Evolutionary conservation across 2,797 vertebrate genomes (phyloP), one percentile per base, ranked within the genome.

Genomic region (Hybognathus amarus): DNA sequence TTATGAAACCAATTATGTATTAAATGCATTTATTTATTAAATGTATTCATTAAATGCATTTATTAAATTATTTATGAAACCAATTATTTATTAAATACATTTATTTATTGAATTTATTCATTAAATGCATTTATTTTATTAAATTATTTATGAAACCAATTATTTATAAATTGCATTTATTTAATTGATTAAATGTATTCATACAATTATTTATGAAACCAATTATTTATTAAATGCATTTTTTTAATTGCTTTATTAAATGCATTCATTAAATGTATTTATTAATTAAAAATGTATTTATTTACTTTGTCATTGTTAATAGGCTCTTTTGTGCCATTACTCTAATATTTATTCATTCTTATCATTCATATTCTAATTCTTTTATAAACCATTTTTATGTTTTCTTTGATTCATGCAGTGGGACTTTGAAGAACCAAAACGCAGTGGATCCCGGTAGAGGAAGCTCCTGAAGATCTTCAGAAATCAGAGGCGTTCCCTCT

Each of bases 361-460:
- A 59, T 74, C 4, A n/a, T 9, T 56, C 22, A 5, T 36, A 18
- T 61, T 20, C 10, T 4, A 40, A 50, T n/a, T 22, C 6, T 85
- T 73, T 7, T 88, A n/a, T 59, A 47, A 38, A 9, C 7, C 12
- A n/a, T 59, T 7, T 61, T 40, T 5, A 52, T 54, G n/a, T 88
- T 79, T 69, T 64, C 91, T 24, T 90, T 89, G 6, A 30, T 45
- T n/a, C 66, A 85, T 87, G 13, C 90, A 95, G 95, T 95, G 95
- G 93, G 93, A 95, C 87, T 95, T 95, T 47, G 93, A 94, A 90
- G 94, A 93, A 6, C 40, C 93, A 67, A 91, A 20, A 18, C 91
- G 45, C 90, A 89, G 12, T 93, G 94, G 94, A 92, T 83, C 30
- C 79, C 61, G 12, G 74, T 52, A 69, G 83, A 82, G 80, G 76